A percentile compares a stretch with the other conserved stretches of the same genome.
Evolutionary conservation across 2,888 invertebrate genomes (phyloP).

Genomic region (Drosophila austrosaltans): DNA sequence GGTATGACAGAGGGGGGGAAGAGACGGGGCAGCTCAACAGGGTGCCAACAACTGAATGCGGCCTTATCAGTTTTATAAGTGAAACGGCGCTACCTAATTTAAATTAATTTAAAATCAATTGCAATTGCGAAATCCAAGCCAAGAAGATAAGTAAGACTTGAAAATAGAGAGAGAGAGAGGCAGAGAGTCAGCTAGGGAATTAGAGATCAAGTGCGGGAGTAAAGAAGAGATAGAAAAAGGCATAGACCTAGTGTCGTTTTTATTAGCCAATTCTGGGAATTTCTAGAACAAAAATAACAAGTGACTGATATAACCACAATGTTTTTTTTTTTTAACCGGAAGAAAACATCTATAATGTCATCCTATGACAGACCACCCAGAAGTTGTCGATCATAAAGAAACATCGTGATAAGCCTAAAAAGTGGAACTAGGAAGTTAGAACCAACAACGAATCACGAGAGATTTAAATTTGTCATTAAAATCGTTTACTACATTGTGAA

Average conservation of each 20-base stretch:
- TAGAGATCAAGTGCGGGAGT: not conserved
- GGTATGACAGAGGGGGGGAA: conserved; percentile 6
- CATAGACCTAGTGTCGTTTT: not conserved
- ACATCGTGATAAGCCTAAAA: too few species aligned
- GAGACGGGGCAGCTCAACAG: not conserved
- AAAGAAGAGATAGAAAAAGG: not conserved
- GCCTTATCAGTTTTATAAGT: conserved; percentile 2
- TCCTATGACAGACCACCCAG: too few species aligned
- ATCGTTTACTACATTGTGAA: too few species aligned
- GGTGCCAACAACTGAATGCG: conserved; percentile 1
- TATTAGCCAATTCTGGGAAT: not conserved
- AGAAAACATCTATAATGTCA: not conserved
- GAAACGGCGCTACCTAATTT: conserved; percentile 18
- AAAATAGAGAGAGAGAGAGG: not conserved
- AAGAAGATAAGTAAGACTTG: not conserved
- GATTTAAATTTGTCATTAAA: too few species aligned
- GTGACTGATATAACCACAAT: not conserved
- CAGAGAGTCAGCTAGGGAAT: not conserved
- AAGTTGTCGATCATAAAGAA: too few species aligned
- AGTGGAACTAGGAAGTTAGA: too few species aligned
- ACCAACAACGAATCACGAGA: too few species aligned
- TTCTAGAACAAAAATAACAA: not conserved
- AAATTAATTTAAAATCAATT: conserved; percentile 19
- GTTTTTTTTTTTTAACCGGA: not conserved
- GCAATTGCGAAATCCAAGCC: conserved; percentile 18